Percentiles rank a stretch among this genome's conserved stretches.
Conservation (phyloP, 1,140 invertebrate genomes). For the Neodiprion lecontei region DNA sequence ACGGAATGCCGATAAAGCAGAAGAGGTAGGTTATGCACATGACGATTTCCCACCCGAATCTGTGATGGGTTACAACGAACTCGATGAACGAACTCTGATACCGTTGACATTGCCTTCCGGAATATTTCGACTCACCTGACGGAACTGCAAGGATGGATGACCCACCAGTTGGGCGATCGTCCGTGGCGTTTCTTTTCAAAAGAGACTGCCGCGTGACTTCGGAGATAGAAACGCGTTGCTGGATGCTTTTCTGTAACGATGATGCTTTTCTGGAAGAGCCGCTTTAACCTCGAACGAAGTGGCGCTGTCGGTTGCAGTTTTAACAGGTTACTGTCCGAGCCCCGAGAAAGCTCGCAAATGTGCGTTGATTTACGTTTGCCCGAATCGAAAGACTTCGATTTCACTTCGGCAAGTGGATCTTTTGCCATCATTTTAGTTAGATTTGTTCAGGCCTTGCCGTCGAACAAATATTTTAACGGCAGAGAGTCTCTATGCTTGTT, state of each 20-base stretch:
- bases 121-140: constrained; percentile 32
- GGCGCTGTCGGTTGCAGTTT: constrained; percentile 45
- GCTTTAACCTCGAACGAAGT: constrained; percentile 32
- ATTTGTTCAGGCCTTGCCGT: neutral
- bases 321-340: constrained; percentile 42
- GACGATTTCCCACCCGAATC: constrained; percentile 46
- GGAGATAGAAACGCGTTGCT: constrained; percentile 35
- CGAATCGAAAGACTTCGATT: neutral
- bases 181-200: constrained; percentile 47
- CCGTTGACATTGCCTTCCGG: too few relatives aligned
- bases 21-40: constrained; percentile 44
- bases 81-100: neutral
- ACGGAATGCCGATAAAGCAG: constrained; percentile 39
- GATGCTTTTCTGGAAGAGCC: constrained; percentile 44
- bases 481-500: too few relatives aligned
- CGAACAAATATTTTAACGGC: neutral
- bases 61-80: constrained; percentile 17
- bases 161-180: constrained; percentile 43
- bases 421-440: neutral
- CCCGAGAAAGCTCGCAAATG: constrained; percentile 38
- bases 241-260: constrained; percentile 40
- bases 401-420: neutral
- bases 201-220: constrained; percentile 42
- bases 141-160: constrained; percentile 47
- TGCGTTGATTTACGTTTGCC: constrained; percentile 25